These are phyloP conservation scores for Oeneis ivallda DNA, from an alignment of 2,888 invertebrate genomes.

Conservation along the genomic window DNA sequence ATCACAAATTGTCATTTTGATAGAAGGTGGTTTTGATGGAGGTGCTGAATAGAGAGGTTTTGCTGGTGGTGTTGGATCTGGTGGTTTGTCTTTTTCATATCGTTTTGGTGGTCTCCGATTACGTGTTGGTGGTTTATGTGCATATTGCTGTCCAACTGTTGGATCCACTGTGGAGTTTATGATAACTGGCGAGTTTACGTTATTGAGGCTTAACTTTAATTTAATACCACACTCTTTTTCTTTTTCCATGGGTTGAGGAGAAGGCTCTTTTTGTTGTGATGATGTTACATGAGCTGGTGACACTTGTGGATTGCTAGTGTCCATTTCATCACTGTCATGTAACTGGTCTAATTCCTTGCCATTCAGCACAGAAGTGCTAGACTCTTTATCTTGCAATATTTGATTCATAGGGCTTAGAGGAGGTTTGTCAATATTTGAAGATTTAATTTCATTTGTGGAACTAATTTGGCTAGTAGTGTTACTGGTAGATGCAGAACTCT, in stretches of 20 bases:
- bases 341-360: slow-evolving; percentile 68
- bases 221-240: slow-evolving; percentile 75
- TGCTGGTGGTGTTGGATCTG: slow-evolving; percentile 45
- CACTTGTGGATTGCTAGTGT: slow-evolving; percentile 52
- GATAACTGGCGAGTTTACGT: slow-evolving; percentile 75
- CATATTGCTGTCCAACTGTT: slow-evolving; percentile 63
- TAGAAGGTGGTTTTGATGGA: slow-evolving; percentile 62
- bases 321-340: slow-evolving; percentile 64
- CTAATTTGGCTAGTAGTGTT: slow-evolving; percentile 61
- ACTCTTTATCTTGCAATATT: slow-evolving; percentile 41
- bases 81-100: slow-evolving; percentile 60
- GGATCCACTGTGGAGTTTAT: slow-evolving; percentile 79
- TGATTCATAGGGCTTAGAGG: slow-evolving; percentile 47
- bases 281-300: slow-evolving; percentile 43
- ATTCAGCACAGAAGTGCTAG: slow-evolving; percentile 49
- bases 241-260: slow-evolving; percentile 49
- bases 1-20: slow-evolving; percentile 78
- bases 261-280: slow-evolving; percentile 48
- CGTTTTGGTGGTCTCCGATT: slow-evolving; percentile 71
- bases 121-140: slow-evolving; percentile 67
- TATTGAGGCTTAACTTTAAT: slow-evolving; percentile 73
- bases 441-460: slow-evolving; percentile 58
- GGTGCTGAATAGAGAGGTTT: slow-evolving; percentile 43
- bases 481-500: slow-evolving; percentile 51
- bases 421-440: slow-evolving; percentile 50